phyloP scores from a whole-genome alignment of 2,113 vertebrate genomes.

The Todiramphus saurophagus region DNA sequence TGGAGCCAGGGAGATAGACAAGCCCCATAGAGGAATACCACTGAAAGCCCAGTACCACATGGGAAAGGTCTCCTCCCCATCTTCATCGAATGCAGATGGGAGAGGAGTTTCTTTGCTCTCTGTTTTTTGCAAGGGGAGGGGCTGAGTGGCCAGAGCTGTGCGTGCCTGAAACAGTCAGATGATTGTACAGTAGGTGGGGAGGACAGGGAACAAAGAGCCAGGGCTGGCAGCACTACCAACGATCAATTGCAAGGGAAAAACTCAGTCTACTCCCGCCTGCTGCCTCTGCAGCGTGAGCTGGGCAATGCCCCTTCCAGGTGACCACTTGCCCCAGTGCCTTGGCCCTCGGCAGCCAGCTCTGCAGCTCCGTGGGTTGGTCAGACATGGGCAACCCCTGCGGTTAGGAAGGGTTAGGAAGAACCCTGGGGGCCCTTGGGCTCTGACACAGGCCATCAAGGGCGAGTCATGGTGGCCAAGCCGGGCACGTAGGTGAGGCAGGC shows the following conservation, averaged over 20 bases:
- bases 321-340: background rate
- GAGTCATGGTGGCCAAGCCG: accelerated
- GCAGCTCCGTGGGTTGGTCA: background rate
- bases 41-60: background rate
- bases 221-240: background rate
- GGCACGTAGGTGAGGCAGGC: background rate
- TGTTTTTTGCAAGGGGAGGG: conserved; percentile 60
- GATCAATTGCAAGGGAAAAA: background rate
- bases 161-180: conserved; percentile 1
- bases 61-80: conserved; percentile 30
- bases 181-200: conserved; percentile 39
- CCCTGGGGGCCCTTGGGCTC: background rate
- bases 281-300: background rate
- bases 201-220: conserved; percentile 44
- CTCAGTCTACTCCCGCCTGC: background rate
- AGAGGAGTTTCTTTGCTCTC: conserved; percentile 46
- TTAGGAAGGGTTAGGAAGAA: background rate
- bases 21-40: background rate
- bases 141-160: background rate
- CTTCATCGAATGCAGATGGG: background rate
- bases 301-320: background rate
- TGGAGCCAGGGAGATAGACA: background rate
- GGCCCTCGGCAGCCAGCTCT: background rate
- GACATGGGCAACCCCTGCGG: background rate
- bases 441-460: background rate